Conservation (phyloP, 2,113 vertebrate species). For the Grammomys surdaster region DNA sequence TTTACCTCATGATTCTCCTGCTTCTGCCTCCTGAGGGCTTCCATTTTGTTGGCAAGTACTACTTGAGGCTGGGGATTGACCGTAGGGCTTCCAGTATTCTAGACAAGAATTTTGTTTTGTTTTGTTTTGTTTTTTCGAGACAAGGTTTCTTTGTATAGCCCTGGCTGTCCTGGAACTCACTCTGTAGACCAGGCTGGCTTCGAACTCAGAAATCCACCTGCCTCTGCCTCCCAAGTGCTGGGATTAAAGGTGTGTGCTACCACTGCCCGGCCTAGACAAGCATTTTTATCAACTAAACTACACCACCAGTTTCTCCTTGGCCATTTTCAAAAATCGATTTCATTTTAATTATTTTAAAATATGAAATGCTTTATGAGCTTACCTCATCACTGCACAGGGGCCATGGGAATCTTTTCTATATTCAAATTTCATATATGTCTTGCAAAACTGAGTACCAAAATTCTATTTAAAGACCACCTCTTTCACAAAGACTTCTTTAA, state of each 20-base stretch:
- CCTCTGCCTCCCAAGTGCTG: too few relatives aligned
- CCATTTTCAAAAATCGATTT: background rate
- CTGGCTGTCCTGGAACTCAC: too few relatives aligned
- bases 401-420: background rate
- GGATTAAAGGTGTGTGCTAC: too few relatives aligned
- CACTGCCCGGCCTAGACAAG: background rate
- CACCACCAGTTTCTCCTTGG: background rate
- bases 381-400: background rate
- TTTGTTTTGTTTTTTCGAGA: too few relatives aligned
- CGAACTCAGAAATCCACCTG: too few relatives aligned
- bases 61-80: background rate
- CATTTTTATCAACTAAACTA: background rate
- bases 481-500: background rate
- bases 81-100: background rate
- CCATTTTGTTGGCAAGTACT: background rate
- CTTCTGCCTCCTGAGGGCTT: background rate
- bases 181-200: too few relatives aligned
- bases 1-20: background rate
- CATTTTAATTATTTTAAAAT: slow-evolving; percentile 34
- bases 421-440: background rate
- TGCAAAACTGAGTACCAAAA: background rate
- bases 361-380: background rate
- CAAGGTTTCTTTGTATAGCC: too few relatives aligned
- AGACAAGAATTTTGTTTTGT: background rate
- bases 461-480: background rate